phyloP scores from a whole-genome alignment of 1,140 invertebrate genomes.

The Caenorhabditis remanei region DNA sequence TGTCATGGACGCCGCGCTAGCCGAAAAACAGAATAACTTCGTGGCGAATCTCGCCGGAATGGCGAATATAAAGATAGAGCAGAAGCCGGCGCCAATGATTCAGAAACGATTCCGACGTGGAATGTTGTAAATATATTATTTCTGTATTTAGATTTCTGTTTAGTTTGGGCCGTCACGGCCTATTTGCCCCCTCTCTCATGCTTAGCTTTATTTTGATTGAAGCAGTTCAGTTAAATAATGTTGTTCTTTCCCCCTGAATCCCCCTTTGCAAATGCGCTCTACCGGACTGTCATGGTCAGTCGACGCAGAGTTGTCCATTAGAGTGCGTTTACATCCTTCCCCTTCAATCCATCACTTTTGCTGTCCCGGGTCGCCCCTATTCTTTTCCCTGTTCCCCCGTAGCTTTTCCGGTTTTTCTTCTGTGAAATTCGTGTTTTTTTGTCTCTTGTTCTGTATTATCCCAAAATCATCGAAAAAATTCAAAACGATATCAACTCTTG shows the following conservation, averaged over 20 bases:
- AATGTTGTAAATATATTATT: conserved; percentile 42
- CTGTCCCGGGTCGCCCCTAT: conserved; percentile 21
- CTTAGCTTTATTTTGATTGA: conserved; percentile 12
- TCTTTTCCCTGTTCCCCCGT: background rate
- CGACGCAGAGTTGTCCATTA: no score
- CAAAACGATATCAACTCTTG: background rate
- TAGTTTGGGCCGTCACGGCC: no score
- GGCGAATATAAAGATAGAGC: conserved; percentile 25
- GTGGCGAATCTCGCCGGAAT: conserved; percentile 52
- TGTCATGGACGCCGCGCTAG: conserved; percentile 56
- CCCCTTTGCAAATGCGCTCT: background rate
- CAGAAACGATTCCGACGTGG: conserved; percentile 60
- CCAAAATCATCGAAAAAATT: background rate
- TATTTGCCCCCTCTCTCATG: background rate
- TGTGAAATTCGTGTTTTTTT: conserved; percentile 32
- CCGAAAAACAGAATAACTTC: conserved; percentile 54
- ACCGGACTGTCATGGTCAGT: no score
- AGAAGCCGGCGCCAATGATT: conserved; percentile 31
- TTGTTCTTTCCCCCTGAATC: background rate
- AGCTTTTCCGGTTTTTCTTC: background rate
- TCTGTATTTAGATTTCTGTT: background rate
- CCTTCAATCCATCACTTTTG: conserved; percentile 41
- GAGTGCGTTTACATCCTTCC: background rate
- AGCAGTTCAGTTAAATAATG: background rate
- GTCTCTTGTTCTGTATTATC: background rate